Percentiles rank a stretch among this genome's conserved stretches.
These are phyloP conservation scores for Varecia variegata DNA, from an alignment of 2,797 vertebrate species.

Conservation along the genomic window DNA sequence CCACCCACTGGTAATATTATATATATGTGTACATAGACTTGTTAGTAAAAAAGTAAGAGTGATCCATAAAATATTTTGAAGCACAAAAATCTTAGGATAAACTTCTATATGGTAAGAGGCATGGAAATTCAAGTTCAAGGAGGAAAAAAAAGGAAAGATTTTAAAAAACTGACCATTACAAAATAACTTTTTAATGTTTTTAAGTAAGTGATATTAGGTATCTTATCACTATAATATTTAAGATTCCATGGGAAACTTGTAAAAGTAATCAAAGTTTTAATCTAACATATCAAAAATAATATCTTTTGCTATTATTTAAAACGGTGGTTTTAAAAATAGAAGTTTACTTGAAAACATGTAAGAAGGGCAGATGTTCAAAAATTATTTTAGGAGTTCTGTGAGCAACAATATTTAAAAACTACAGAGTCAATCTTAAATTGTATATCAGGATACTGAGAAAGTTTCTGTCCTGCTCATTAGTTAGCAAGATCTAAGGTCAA, in stretches of 20 bases:
- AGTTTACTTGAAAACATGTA: background rate
- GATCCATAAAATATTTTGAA: slow-evolving; percentile 21
- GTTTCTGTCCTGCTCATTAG: background rate
- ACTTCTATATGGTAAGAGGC: background rate
- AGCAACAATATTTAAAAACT: slow-evolving; percentile 30
- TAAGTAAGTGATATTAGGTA: background rate
- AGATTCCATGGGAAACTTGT: background rate
- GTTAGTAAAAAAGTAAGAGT: slow-evolving; percentile 7
- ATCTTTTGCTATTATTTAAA: slow-evolving; percentile 5
- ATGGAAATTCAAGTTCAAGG: slow-evolving; percentile 26
- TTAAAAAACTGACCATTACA: slow-evolving; percentile 7
- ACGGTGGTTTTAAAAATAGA: background rate
- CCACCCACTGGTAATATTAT: background rate
- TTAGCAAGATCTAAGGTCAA: background rate
- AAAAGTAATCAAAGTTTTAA: slow-evolving; percentile 19
- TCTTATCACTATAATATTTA: slow-evolving; percentile 9
- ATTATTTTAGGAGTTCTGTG: background rate
- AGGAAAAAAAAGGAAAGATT: background rate
- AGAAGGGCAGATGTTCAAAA: background rate
- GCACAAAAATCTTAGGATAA: background rate
- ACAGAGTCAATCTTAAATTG: background rate
- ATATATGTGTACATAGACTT: background rate
- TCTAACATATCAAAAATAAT: slow-evolving; percentile 13
- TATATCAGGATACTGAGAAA: background rate
- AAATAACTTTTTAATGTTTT: background rate